Evolutionary conservation across 2,113 vertebrate species (phyloP), one percentile per base, ranked within the genome.

Genomic region (Siniperca knerii): DNA sequence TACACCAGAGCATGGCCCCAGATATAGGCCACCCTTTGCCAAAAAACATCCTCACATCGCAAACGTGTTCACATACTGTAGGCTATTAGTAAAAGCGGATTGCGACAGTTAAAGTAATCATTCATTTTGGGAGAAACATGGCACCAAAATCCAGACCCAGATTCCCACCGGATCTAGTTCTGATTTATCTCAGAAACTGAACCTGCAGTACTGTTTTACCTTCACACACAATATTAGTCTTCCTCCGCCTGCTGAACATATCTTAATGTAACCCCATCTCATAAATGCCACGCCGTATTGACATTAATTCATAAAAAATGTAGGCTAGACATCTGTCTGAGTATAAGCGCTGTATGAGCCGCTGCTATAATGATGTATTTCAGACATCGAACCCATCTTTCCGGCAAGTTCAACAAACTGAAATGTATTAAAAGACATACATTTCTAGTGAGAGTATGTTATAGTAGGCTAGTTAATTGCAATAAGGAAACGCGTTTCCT

Each of bases 11-110:
- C 86, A 82, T 84, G 84, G 74, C 77, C 81, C 64, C 90, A 86
- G 87, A 92, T 92, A 89, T 89, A 90, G 90, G 92, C 92, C 93
- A 93, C 4, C 84, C 61, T 86, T 75, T 77, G 44, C 81, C 78
- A 77, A 64, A 64, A 87, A 89, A 80, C 78, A 87, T 76, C 83
- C 71, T 69, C 57, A 37, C 60, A 82, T 67, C 61, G 71, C 76
- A 81, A 52, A 89, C 72, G 77, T 79, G 78, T 87, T 85, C 37
- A 55, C 68, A 61, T 62, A 78, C 60, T 64, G 67, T 42, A 62
- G 35, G 75, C 23, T 67, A 11, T 4, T 55, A 68, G 52, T 60
- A 77, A 72, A 77, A 77, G n/a, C 66, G 78, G 55, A 77, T 67
- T 48, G 77, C 72, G 71, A 92, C 87, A 70, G 75, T 87, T 85